Conservation (phyloP, 2,888 invertebrate species). For the Poecilus cupreus region DNA sequence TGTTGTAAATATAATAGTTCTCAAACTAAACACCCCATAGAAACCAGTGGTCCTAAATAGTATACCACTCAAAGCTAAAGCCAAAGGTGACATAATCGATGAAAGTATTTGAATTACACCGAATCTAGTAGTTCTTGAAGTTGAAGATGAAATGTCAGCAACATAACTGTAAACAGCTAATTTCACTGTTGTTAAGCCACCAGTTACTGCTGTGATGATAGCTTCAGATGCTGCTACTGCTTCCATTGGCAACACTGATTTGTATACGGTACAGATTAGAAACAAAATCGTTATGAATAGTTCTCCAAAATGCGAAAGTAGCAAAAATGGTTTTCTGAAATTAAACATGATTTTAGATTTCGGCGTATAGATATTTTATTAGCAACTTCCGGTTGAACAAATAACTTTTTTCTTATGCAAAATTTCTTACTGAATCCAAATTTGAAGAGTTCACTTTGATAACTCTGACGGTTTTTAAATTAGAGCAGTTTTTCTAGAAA, state of each 20-base stretch:
- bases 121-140: slow-evolving; percentile 75
- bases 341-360: no score
- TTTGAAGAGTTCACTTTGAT: no score
- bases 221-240: slow-evolving; percentile 73
- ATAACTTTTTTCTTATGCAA: no score
- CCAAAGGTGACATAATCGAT: slow-evolving; percentile 73
- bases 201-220: slow-evolving; percentile 73
- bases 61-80: slow-evolving; percentile 72
- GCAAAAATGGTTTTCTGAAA: slow-evolving; percentile 54
- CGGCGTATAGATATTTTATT: no score
- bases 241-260: slow-evolving; percentile 72
- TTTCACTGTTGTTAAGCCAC: slow-evolving; percentile 70
- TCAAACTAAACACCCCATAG: slow-evolving; percentile 29
- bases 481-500: no score
- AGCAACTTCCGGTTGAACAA: no score
- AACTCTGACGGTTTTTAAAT: no score
- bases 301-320: slow-evolving; percentile 32
- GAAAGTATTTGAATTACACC: slow-evolving; percentile 75
- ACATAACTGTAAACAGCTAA: slow-evolving; percentile 51
- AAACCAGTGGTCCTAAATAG: slow-evolving; percentile 68
- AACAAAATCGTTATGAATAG: slow-evolving; percentile 70
- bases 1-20: slow-evolving; percentile 17
- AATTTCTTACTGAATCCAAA: no score
- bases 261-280: slow-evolving; percentile 72
- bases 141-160: slow-evolving; percentile 68